These are phyloP conservation scores for Acanthosepion lycidas DNA, from an alignment of 2,888 invertebrate species.

Conservation along the genomic window DNA sequence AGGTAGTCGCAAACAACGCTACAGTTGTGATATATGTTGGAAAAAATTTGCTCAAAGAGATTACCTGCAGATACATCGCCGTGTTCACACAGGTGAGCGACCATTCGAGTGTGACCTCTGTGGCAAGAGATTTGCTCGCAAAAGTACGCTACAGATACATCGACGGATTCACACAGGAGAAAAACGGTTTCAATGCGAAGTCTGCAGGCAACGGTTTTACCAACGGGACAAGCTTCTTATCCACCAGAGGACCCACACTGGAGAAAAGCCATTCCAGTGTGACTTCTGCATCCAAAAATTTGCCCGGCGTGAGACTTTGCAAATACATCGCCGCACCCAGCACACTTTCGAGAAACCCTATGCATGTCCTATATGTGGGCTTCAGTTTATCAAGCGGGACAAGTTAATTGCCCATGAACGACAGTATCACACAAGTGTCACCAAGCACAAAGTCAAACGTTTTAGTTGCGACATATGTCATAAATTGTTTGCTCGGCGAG, in stretches of 20 bases:
- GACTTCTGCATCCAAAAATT: constrained; percentile 34
- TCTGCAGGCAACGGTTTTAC: not conserved
- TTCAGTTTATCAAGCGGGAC: not conserved
- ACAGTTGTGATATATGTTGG: constrained; percentile 40
- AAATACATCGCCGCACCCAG: constrained; percentile 8
- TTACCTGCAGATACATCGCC: constrained; percentile 14
- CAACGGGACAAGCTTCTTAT: not conserved
- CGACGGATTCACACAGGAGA: not conserved
- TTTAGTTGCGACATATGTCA: constrained; percentile 20
- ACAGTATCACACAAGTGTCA: not conserved
- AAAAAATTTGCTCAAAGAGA: constrained; percentile 41
- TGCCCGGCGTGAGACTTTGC: constrained; percentile 70
- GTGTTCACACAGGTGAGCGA: constrained; percentile 34
- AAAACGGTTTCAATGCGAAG: not conserved
- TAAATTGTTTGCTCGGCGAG: not conserved
- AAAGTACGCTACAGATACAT: not conserved
- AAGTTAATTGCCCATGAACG: not conserved
- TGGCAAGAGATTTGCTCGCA: not conserved
- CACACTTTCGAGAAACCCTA: constrained; percentile 36
- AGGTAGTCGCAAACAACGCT: not conserved
- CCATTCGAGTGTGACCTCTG: not conserved
- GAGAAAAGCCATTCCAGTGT: constrained; percentile 34
- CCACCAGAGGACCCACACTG: constrained; percentile 36
- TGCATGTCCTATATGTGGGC: not conserved
- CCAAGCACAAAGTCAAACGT: not conserved